Conservation (phyloP, 1,140 invertebrate genomes). For the Caerostris extrusa region DNA sequence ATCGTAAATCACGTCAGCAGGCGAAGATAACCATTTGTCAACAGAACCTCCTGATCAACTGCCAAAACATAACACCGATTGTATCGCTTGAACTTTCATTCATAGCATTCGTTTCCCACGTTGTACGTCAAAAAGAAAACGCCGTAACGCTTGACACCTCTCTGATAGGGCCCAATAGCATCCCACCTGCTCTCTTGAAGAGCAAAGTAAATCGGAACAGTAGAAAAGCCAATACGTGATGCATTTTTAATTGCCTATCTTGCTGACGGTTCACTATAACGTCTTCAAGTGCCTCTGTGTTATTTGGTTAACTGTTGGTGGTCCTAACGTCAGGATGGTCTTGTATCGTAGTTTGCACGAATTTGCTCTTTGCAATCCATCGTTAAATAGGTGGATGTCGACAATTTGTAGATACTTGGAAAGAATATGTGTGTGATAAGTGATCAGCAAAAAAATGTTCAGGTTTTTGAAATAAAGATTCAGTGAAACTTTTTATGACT, state of each 20-base stretch:
- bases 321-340: background rate
- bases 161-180: slow-evolving; percentile 28
- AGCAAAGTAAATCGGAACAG: slow-evolving; percentile 19
- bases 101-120: slow-evolving; percentile 5
- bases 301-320: slow-evolving; percentile 13
- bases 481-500: background rate
- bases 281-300: background rate
- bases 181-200: slow-evolving; percentile 42
- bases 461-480: background rate
- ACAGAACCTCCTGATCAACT: slow-evolving; percentile 70
- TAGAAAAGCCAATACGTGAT: background rate
- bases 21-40: slow-evolving; percentile 72
- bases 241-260: background rate
- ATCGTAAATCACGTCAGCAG: slow-evolving; percentile 73
- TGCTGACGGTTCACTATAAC: background rate
- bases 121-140: background rate
- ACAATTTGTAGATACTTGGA: background rate
- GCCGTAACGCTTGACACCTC: slow-evolving; percentile 19
- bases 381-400: background rate
- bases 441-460: background rate
- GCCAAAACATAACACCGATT: slow-evolving; percentile 72
- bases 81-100: slow-evolving; percentile 1
- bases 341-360: background rate
- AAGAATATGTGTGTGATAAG: background rate
- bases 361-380: background rate